These are phyloP conservation scores for Ferdinandea cuprea DNA, from an alignment of 2,888 invertebrate species.

Conservation along the genomic window DNA sequence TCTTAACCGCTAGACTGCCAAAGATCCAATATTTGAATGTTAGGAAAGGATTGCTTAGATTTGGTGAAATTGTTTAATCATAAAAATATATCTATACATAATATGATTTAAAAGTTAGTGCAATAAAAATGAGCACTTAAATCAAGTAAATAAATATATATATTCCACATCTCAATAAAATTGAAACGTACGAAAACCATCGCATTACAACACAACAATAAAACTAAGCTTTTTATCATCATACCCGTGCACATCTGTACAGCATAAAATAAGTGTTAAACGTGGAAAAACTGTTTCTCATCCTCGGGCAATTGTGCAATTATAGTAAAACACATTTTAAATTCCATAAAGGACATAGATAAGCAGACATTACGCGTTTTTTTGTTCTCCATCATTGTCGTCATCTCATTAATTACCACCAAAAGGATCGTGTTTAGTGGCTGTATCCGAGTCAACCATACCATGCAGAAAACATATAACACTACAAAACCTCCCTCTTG, in stretches of 20 bases:
- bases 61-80: too few relatives aligned
- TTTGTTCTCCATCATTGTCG: constrained; percentile 65
- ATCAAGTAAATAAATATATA: too few relatives aligned
- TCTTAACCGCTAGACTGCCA: too few relatives aligned
- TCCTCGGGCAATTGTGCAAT: constrained; percentile 64
- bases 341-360: constrained; percentile 64
- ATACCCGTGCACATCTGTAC: neutral
- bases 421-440: constrained; percentile 71
- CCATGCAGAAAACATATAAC: constrained; percentile 9
- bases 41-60: too few relatives aligned
- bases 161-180: too few relatives aligned
- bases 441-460: constrained; percentile 45
- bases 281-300: constrained; percentile 60
- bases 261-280: constrained; percentile 56
- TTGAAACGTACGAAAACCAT: too few relatives aligned
- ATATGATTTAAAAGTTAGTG: too few relatives aligned
- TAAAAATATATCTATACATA: too few relatives aligned
- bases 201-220: neutral
- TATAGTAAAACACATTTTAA: constrained; percentile 74
- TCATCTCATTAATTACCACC: constrained; percentile 72
- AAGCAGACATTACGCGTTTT: constrained; percentile 66
- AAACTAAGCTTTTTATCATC: neutral
- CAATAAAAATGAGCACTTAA: too few relatives aligned
- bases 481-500: constrained; percentile 2
- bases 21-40: too few relatives aligned